Conservation (phyloP, 1,140 invertebrate genomes). For the Caenorhabditis inopinata region DNA sequence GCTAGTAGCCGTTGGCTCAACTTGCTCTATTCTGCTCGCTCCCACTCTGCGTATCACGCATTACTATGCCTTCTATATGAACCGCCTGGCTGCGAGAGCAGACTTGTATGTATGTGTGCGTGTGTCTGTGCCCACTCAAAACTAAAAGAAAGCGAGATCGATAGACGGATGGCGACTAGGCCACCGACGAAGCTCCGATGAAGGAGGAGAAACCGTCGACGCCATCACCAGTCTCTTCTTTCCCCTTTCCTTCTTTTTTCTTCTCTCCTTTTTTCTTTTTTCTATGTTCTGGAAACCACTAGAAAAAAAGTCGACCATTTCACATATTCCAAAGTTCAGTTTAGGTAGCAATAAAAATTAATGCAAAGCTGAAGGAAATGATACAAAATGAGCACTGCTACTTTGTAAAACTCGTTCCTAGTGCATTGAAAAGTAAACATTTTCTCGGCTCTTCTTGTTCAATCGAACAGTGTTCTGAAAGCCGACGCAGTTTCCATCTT, state of each 20-base stretch:
- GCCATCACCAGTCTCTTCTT: constrained; percentile 18
- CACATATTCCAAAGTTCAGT: too few species aligned
- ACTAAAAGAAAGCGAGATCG: constrained; percentile 31
- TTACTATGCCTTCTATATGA: constrained; percentile 2
- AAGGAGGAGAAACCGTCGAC: constrained; percentile 11
- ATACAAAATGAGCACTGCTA: too few species aligned
- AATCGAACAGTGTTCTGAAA: too few species aligned
- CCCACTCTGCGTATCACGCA: not conserved
- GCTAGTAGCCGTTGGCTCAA: constrained; percentile 31
- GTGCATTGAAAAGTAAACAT: too few species aligned
- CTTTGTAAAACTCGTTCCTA: too few species aligned
- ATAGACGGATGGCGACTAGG: constrained; percentile 28
- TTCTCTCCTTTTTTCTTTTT: not conserved
- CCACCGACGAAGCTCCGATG: constrained; percentile 30
- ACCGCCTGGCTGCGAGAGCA: not conserved
- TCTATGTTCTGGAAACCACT: not conserved
- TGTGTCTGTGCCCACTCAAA: constrained; percentile 24
- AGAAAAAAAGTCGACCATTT: not conserved
- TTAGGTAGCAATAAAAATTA: too few species aligned
- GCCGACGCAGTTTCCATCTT: too few species aligned
- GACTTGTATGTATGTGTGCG: constrained; percentile 7
- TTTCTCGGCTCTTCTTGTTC: too few species aligned
- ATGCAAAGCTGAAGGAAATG: too few species aligned
- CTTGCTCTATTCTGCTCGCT: not conserved
- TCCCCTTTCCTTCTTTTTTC: not conserved